A percentile compares a stretch with the other conserved stretches of the same genome.
phyloP scores from a whole-genome alignment of 2,888 invertebrate species.

The Cyclophora albipunctata region DNA sequence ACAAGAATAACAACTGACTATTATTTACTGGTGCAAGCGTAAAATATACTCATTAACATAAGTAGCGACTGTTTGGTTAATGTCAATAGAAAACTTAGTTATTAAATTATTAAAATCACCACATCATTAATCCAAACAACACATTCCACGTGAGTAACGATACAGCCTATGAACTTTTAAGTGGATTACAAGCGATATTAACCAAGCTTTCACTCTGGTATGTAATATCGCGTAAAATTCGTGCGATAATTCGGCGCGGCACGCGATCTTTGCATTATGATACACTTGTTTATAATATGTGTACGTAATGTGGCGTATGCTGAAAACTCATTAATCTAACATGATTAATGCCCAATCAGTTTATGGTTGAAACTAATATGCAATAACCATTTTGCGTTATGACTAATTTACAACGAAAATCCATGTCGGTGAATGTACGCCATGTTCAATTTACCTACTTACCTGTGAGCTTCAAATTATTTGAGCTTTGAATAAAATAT shows the following conservation, averaged over 20 bases:
- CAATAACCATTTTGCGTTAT: slow-evolving; percentile 10
- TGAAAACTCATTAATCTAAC: slow-evolving; percentile 20
- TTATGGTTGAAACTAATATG: slow-evolving; percentile 16
- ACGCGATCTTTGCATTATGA: slow-evolving; percentile 52
- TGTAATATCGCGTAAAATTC: slow-evolving; percentile 44
- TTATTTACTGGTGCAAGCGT: too few species aligned
- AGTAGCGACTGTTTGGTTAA: too few species aligned
- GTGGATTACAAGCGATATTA: slow-evolving; percentile 56
- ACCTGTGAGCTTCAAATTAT: too few species aligned
- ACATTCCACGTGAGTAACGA: slow-evolving; percentile 3
- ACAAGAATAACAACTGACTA: slow-evolving; percentile 4
- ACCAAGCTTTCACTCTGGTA: slow-evolving; percentile 47
- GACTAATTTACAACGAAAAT: slow-evolving; percentile 6
- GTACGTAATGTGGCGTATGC: slow-evolving; percentile 26
- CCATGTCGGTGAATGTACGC: background rate
- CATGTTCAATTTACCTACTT: too few species aligned
- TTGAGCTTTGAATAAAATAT: too few species aligned
- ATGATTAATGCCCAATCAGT: slow-evolving; percentile 18
- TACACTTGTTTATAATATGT: slow-evolving; percentile 24
- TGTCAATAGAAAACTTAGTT: too few species aligned
- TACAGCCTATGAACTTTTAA: slow-evolving; percentile 43
- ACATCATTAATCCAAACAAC: too few species aligned
- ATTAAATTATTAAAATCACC: too few species aligned
- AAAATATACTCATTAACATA: background rate
- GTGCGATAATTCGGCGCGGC: slow-evolving; percentile 46